phyloP scores from a whole-genome alignment of 2,797 vertebrate species.

The Pangasius mekongensis region DNA sequence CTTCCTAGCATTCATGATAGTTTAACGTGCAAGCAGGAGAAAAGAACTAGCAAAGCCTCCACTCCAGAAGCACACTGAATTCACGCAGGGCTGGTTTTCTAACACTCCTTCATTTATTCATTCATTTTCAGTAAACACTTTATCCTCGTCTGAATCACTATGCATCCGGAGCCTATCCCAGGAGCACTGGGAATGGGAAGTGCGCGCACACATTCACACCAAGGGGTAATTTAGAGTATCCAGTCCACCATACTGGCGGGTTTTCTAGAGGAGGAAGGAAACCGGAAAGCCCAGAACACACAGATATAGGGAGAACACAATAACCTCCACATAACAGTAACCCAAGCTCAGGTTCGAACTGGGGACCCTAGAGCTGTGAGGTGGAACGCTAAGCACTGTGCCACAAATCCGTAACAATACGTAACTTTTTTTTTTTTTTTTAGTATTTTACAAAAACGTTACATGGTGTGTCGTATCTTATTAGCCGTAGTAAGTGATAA shows the following conservation, averaged over 20 bases:
- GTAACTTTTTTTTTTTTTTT: not conserved
- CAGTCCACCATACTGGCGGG: too few species aligned
- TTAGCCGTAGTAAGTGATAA: not conserved
- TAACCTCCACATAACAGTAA: not conserved
- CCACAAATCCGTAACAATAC: too few species aligned
- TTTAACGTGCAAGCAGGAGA: slow-evolving; percentile 35
- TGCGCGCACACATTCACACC: not conserved
- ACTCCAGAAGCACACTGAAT: not conserved
- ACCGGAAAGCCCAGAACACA: too few species aligned
- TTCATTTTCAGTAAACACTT: not conserved
- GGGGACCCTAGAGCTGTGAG: not conserved
- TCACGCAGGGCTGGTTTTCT: not conserved
- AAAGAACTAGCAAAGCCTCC: not conserved
- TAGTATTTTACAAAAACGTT: not conserved
- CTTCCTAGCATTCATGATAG: slow-evolving; percentile 6
- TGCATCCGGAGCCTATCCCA: not conserved
- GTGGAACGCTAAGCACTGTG: not conserved
- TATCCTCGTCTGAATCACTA: too few species aligned
- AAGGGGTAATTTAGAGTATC: not conserved
- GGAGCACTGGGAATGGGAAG: not conserved
- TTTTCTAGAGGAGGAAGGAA: not conserved
- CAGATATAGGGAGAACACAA: not conserved
- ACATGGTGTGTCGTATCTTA: not conserved
- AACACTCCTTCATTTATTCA: not conserved
- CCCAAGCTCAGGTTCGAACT: not conserved